A percentile compares a stretch with the other conserved stretches of the same genome.
phyloP scores from a whole-genome alignment of 2,113 vertebrate genomes.

The Sinocyclocheilus anophthalmus region DNA sequence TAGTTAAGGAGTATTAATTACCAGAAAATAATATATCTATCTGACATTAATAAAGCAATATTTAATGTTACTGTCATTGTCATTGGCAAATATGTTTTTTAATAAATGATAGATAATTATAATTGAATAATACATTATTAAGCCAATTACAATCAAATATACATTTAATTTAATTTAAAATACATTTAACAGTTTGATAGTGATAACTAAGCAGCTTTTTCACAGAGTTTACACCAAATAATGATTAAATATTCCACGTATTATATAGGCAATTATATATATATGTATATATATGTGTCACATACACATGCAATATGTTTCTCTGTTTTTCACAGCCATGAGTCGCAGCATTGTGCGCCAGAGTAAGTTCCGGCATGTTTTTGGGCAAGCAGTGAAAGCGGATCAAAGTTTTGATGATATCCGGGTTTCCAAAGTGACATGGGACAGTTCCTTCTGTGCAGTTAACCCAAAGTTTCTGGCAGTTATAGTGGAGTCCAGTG shows the following conservation, averaged over 20 bases:
- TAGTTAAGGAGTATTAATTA: not conserved
- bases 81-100: not conserved
- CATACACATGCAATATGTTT: not conserved
- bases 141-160: not conserved
- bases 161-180: not conserved
- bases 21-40: not conserved
- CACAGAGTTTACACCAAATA: not conserved
- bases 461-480: conserved; percentile 97
- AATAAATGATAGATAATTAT: not conserved
- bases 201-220: not conserved
- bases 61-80: not conserved
- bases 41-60: not conserved
- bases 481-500: conserved; percentile 93
- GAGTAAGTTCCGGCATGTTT: conserved; percentile 98
- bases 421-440: conserved; percentile 95
- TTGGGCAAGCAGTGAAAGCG: conserved; percentile 91
- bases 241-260: not conserved
- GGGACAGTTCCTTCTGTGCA: conserved; percentile 97
- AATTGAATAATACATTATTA: not conserved
- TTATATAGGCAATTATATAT: not conserved
- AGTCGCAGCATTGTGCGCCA: conserved; percentile 97
- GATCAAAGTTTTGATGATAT: conserved; percentile 97
- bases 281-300: no score
- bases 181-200: not conserved
- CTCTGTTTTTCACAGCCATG: conserved; percentile 76